Percentiles rank a stretch among this genome's conserved stretches.
Evolutionary conservation across 2,113 vertebrate genomes (phyloP).

Genomic region (Plectropomus leopardus): DNA sequence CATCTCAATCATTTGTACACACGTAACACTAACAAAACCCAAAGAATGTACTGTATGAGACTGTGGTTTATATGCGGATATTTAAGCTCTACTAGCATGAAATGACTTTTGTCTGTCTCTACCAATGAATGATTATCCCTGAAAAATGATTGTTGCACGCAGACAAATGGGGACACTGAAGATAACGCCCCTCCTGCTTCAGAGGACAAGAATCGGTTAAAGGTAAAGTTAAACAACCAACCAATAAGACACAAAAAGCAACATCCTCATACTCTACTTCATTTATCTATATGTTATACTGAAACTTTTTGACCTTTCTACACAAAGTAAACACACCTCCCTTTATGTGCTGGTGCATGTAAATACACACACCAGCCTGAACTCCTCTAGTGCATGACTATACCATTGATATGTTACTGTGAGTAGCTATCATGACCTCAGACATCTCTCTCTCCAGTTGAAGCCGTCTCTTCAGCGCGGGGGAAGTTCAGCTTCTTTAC

Average conservation of each 20-base stretch:
- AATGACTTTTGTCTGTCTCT: conserved; percentile 18
- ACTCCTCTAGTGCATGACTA: neutral
- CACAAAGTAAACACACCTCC: neutral
- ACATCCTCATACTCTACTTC: neutral
- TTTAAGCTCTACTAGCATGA: conserved; percentile 6
- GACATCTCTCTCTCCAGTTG: conserved; percentile 82
- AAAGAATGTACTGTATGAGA: neutral
- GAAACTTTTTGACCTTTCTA: neutral
- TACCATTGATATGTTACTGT: conserved; percentile 13
- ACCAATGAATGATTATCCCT: conserved; percentile 43
- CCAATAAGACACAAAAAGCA: conserved; percentile 4
- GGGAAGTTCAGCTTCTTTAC: conserved; percentile 92
- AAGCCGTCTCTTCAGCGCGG: conserved; percentile 89
- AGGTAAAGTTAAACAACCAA: conserved; percentile 82
- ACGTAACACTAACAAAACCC: neutral
- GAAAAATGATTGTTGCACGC: conserved; percentile 72
- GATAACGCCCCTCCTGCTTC: conserved; percentile 71
- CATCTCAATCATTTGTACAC: neutral
- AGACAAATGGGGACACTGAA: conserved; percentile 76
- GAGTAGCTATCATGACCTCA: conserved; percentile 39
- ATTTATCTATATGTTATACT: neutral
- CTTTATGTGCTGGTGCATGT: neutral
- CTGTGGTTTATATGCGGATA: neutral
- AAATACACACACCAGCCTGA: neutral
- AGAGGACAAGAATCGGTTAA: conserved; percentile 86